phyloP scores from a whole-genome alignment of 2,888 invertebrate genomes.

The Euphydryas editha region DNA sequence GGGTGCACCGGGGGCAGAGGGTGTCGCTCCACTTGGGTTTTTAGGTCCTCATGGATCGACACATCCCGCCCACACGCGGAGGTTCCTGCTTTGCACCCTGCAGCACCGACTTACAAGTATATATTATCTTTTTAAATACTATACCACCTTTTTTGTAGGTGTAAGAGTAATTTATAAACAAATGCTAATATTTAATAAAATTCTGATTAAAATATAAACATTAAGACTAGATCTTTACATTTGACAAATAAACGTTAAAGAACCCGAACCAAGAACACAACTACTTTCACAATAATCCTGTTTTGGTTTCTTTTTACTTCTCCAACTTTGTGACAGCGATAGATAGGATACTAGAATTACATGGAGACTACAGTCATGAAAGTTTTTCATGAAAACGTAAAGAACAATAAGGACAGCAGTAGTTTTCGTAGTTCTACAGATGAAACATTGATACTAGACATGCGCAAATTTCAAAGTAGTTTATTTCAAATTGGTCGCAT shows the following conservation, averaged over 20 bases:
- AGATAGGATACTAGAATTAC: neutral
- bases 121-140: no score
- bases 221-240: neutral
- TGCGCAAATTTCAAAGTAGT: slow-evolving; percentile 66
- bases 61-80: no score
- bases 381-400: slow-evolving; percentile 57
- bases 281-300: neutral
- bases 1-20: no score
- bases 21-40: no score
- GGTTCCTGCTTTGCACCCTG: no score
- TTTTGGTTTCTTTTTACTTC: neutral
- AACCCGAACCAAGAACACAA: neutral
- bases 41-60: no score
- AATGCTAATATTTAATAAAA: no score
- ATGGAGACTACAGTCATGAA: slow-evolving; percentile 25
- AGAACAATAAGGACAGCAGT: slow-evolving; percentile 74
- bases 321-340: neutral
- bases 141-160: no score
- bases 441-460: slow-evolving; percentile 69
- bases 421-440: slow-evolving; percentile 72
- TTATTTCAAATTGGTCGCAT: slow-evolving; percentile 61
- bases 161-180: no score
- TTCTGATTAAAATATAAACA: neutral
- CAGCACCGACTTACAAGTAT: no score
- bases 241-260: neutral